These are phyloP conservation scores for Aselliscus stoliczkanus DNA, from an alignment of 2,797 vertebrate species.

Conservation along the genomic window DNA sequence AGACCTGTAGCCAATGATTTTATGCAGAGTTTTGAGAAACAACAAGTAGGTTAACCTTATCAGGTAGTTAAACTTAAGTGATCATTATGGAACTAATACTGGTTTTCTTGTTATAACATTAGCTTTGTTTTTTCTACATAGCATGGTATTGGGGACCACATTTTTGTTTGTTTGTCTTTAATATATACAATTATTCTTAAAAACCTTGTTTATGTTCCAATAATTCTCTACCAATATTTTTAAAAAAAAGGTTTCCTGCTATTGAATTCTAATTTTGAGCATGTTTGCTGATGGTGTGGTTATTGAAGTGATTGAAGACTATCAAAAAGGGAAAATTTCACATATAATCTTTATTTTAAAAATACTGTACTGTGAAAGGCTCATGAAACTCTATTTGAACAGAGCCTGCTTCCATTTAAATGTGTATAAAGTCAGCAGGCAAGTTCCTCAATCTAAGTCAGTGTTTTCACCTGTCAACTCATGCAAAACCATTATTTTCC, in stretches of 20 bases:
- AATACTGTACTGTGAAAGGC: background rate
- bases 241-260: background rate
- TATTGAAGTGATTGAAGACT: slow-evolving; percentile 5
- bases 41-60: background rate
- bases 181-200: background rate
- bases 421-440: slow-evolving; percentile 61
- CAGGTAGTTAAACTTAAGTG: background rate
- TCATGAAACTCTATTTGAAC: slow-evolving; percentile 48
- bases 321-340: background rate
- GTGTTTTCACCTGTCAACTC: slow-evolving; percentile 69
- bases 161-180: background rate
- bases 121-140: background rate
- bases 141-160: background rate
- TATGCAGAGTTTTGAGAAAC: background rate
- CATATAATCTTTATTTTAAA: background rate
- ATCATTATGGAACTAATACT: background rate
- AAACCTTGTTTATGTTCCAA: background rate
- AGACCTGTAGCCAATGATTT: background rate
- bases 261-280: slow-evolving; percentile 6
- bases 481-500: slow-evolving; percentile 71
- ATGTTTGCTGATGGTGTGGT: background rate
- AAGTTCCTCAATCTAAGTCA: slow-evolving; percentile 60
- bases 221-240: background rate
- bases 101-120: background rate
- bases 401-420: slow-evolving; percentile 32